Evolutionary conservation across 2,888 invertebrate genomes (phyloP).

Genomic region (Sesia bembeciformis): DNA sequence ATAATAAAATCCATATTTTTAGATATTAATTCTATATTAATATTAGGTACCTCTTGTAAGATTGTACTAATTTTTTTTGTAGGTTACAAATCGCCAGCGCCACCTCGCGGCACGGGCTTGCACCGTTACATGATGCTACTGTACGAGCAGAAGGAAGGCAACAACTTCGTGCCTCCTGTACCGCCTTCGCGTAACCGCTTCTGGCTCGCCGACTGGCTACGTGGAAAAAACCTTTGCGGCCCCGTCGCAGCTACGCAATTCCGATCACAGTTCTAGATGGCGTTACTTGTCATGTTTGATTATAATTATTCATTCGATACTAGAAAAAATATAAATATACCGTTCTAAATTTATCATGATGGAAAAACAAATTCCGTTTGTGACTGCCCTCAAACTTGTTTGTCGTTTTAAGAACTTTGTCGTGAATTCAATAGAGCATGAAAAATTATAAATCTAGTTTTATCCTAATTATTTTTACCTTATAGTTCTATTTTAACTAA

Average conservation of each 20-base stretch:
- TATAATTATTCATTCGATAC: too few species aligned
- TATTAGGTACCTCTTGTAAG: not conserved
- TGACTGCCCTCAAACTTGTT: too few species aligned
- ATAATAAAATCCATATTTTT: too few species aligned
- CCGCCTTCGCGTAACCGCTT: constrained; percentile 47
- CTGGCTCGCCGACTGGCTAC: constrained; percentile 48
- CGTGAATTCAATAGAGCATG: too few species aligned
- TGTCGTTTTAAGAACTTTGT: too few species aligned
- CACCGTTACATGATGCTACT: constrained; percentile 61
- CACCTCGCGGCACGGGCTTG: constrained; percentile 56
- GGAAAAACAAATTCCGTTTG: too few species aligned
- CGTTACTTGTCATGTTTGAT: constrained; percentile 8
- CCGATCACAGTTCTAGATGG: constrained; percentile 54
- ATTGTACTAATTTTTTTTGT: constrained; percentile 7
- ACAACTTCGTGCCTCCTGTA: constrained; percentile 53
- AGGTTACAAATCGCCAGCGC: constrained; percentile 64
- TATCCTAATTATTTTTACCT: too few species aligned
- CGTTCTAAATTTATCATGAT: too few species aligned
- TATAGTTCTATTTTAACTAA: too few species aligned
- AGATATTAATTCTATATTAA: too few species aligned
- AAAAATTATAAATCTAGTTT: too few species aligned
- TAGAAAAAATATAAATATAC: too few species aligned
- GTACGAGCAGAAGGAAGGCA: constrained; percentile 60
- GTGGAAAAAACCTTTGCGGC: constrained; percentile 57
- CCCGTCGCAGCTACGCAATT: constrained; percentile 55